Evolutionary conservation across 2,888 invertebrate species (phyloP).

Genomic region (Ariolimax columbianus): DNA sequence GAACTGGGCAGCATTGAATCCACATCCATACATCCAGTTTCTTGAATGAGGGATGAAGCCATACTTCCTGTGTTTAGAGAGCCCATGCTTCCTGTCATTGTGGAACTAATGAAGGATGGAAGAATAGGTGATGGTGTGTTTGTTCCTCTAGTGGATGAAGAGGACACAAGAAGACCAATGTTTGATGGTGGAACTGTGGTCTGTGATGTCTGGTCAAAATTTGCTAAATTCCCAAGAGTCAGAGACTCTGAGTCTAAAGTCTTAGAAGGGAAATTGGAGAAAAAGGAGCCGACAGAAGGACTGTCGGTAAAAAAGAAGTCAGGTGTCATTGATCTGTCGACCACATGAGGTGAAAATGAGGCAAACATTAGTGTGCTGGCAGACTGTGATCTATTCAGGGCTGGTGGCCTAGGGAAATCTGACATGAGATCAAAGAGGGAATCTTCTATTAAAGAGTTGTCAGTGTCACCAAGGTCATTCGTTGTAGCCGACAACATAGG

Average conservation of each 20-base stretch:
- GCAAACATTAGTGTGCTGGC: conserved; percentile 52
- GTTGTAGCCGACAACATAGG: conserved; percentile 50
- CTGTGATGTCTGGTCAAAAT: conserved; percentile 31
- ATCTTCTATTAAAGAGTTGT: conserved; percentile 42
- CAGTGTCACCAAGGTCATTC: conserved; percentile 35
- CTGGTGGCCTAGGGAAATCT: conserved; percentile 49
- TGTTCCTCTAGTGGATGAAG: conserved; percentile 32
- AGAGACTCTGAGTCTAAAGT: conserved; percentile 40
- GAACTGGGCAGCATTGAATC: conserved; percentile 34
- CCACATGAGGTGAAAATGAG: conserved; percentile 48
- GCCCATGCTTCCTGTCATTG: neutral
- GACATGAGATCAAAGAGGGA: conserved; percentile 51
- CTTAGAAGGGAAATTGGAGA: conserved; percentile 39
- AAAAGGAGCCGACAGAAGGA: conserved; percentile 46
- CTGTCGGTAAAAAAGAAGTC: conserved; percentile 49
- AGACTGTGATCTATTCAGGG: conserved; percentile 48
- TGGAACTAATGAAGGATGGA: conserved; percentile 29
- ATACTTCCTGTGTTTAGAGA: conserved; percentile 10
- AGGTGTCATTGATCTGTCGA: conserved; percentile 50
- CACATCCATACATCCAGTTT: conserved; percentile 33
- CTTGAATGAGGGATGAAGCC: conserved; percentile 19
- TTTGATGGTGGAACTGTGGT: conserved; percentile 15
- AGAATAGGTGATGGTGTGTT: conserved; percentile 42
- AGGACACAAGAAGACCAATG: neutral
- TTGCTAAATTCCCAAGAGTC: conserved; percentile 34